These are phyloP conservation scores for Heteronetta atricapilla DNA, from an alignment of 2,113 vertebrate genomes.

Conservation along the genomic window DNA sequence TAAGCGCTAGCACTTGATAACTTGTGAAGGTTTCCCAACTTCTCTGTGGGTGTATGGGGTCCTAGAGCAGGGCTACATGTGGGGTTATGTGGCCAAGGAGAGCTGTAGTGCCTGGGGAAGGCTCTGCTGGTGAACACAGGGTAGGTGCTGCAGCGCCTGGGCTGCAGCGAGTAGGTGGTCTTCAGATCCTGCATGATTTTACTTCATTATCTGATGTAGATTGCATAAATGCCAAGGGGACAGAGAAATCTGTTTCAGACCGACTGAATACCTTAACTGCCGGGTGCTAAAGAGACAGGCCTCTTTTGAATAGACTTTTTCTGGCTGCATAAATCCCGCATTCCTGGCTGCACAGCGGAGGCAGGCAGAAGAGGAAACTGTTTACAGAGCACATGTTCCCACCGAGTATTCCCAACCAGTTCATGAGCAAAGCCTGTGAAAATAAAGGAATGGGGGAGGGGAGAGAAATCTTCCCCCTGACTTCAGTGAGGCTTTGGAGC, in stretches of 20 bases:
- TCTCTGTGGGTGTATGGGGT: background rate
- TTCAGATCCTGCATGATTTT: background rate
- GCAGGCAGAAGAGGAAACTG: conserved; percentile 38
- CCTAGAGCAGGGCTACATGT: background rate
- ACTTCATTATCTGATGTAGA: conserved; percentile 1
- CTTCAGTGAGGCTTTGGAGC: background rate
- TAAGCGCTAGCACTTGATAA: fast-evolving
- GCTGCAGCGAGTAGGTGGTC: background rate
- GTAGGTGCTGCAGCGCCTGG: background rate
- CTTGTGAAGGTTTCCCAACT: background rate
- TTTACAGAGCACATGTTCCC: conserved; percentile 45
- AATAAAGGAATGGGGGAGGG: background rate
- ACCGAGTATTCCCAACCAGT: background rate
- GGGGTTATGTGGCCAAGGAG: background rate
- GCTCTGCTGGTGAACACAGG: background rate
- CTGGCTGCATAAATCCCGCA: background rate
- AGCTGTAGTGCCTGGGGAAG: background rate
- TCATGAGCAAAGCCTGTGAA: conserved; percentile 21
- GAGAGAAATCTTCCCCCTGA: background rate
- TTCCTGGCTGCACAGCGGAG: conserved; percentile 20
- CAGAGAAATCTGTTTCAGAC: background rate
- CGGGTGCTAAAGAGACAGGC: background rate
- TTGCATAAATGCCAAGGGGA: background rate
- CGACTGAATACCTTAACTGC: background rate
- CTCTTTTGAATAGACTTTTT: background rate